Conservation (phyloP, 2,113 vertebrate species). For the Periophthalmodon schlosseri region DNA sequence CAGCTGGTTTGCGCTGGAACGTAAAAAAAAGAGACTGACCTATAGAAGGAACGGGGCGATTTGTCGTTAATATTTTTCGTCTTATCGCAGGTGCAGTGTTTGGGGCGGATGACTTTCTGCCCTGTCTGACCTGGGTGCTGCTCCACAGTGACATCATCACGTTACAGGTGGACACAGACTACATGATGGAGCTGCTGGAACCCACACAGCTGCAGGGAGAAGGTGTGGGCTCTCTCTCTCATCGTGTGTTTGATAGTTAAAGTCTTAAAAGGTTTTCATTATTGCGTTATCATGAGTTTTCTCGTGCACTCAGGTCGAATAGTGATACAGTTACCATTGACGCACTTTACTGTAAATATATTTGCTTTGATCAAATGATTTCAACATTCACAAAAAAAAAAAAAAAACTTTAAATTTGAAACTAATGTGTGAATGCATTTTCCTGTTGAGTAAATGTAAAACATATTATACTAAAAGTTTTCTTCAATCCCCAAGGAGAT, state of each 20-base stretch:
- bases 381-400: not conserved
- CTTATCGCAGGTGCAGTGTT: conserved; percentile 72
- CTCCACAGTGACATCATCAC: conserved; percentile 80
- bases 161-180: conserved; percentile 86
- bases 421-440: not conserved
- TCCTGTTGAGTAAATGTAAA: not conserved
- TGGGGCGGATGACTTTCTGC: conserved; percentile 89
- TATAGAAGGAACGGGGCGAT: no score
- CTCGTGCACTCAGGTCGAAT: no score
- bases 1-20: no score
- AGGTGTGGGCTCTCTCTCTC: conserved; percentile 60
- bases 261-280: no score
- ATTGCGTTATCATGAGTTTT: no score
- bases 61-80: not conserved
- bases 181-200: conserved; percentile 91
- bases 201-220: conserved; percentile 86
- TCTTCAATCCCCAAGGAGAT: no score
- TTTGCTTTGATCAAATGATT: not conserved
- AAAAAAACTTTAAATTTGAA: not conserved
- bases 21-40: no score
- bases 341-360: no score
- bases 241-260: not conserved
- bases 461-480: not conserved
- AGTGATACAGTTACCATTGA: no score
- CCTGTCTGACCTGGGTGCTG: conserved; percentile 85